These are phyloP conservation scores for Nannoperca australis DNA, from an alignment of 2,797 vertebrate genomes.

Conservation along the genomic window DNA sequence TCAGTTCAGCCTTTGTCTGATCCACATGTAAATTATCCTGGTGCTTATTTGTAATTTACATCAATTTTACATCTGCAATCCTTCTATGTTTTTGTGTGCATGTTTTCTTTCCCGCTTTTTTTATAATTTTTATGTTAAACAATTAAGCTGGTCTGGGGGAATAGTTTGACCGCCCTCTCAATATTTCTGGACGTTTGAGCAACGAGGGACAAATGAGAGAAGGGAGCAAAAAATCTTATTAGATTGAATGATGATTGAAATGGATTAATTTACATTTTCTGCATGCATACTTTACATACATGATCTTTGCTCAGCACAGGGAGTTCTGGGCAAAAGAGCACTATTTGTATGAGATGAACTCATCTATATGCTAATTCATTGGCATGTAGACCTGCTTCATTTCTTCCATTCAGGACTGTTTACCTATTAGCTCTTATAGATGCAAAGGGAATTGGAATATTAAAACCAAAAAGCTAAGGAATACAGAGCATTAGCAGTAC, in stretches of 20 bases:
- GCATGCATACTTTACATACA: conserved; percentile 88
- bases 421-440: conserved; percentile 91
- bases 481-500: conserved; percentile 83
- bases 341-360: conserved; percentile 97
- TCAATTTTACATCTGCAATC: conserved; percentile 31
- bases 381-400: conserved; percentile 94
- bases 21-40: conserved; percentile 35
- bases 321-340: conserved; percentile 95
- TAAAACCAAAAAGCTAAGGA: conserved; percentile 81
- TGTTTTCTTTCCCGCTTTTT: conserved; percentile 9
- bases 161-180: conserved; percentile 66
- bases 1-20: conserved; percentile 41
- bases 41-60: conserved; percentile 55
- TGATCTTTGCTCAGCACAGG: conserved; percentile 89
- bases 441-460: conserved; percentile 87
- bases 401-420: conserved; percentile 95
- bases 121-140: conserved; percentile 71
- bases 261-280: conserved; percentile 89
- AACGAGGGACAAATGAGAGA: conserved; percentile 77
- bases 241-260: conserved; percentile 88
- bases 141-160: conserved; percentile 79
- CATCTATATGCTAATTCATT: conserved; percentile 99
- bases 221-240: conserved; percentile 78
- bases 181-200: conserved; percentile 79
- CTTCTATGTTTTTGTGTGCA: conserved; percentile 16